Base-by-base conservation (phyloP, 2,797 vertebrate genomes). In the Chaetodon trifasciatus region DNA sequence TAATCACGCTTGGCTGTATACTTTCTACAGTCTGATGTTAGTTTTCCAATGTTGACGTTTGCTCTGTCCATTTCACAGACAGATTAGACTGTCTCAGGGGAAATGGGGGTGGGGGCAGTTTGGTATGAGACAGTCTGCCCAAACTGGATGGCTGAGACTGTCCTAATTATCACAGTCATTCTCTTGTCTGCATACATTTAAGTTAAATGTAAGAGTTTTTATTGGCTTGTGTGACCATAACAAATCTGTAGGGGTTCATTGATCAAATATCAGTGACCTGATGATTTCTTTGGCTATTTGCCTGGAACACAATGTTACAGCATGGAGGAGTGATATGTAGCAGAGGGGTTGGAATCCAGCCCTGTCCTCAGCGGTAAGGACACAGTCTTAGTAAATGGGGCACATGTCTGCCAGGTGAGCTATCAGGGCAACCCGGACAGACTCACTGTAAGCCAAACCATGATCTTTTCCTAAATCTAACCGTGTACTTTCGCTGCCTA, bases 1-100 rank as follows among this genome's bases (percentile, higher is more conserved):
- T 73, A 86, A 74, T 87, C 71, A 77, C 47, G 44, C 79, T 71
- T 72, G 67, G 67, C 62, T 76, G 80, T 78, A 32, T 80, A 23
- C 62, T 74, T 62, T 74, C 79, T 76, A 28, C 63, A 39, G 57
- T 35, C 64, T 74, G 65, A 69, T 82, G 85, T 79, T 70, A 75
- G 82, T 77, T 84, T 84, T 80, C 74, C 78, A 76, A 0, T 86
- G 76, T 79, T 87, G 78, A 79, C 28, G 2, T 88, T 79, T 74
- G 40, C 49, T 60, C 55, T 60, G 76, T 74, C 53, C 69, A 68
- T 72, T 75, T 72, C 65, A 78, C 3, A 24, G 68, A 46, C 70
- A 69, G 77, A 86, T 81, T 71, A 77, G 32, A 28, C 28, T 0
- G 55, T 69, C 66, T 9, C 0, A 19, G 47, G 70, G 65, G 60